Evolutionary conservation across 2,888 invertebrate species (phyloP).

Genomic region (Melinopterus prodromus): DNA sequence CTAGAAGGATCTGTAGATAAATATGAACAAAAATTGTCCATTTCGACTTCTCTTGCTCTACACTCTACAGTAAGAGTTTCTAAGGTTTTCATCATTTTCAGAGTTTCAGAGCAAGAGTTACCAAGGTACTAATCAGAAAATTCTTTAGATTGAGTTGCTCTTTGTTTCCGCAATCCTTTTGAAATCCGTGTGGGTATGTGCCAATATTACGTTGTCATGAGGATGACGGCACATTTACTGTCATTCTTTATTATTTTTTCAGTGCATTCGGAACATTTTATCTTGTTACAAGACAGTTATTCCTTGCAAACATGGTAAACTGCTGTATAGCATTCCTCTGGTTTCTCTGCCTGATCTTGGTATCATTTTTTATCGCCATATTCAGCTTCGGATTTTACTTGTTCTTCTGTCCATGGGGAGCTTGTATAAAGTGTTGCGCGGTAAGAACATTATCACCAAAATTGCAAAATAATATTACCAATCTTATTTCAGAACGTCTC

Average conservation of each 20-base stretch:
- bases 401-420: constrained; percentile 67
- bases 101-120: no score
- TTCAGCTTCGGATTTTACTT: constrained; percentile 71
- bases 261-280: neutral
- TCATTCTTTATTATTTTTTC: neutral
- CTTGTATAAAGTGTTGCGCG: constrained; percentile 68
- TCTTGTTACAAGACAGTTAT: neutral
- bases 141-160: no score
- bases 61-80: no score
- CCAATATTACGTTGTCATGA: neutral
- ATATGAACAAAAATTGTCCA: no score
- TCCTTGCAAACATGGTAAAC: constrained; percentile 13
- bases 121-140: no score
- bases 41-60: no score
- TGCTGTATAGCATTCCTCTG: constrained; percentile 61
- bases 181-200: neutral
- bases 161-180: neutral
- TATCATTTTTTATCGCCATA: constrained; percentile 69
- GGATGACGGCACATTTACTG: neutral
- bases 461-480: neutral
- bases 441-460: constrained; percentile 60
- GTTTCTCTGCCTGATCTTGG: constrained; percentile 69
- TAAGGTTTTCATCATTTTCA: no score
- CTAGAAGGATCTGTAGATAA: no score
- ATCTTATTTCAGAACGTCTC: neutral